A percentile compares a stretch with the other conserved stretches of the same genome.
phyloP scores from a whole-genome alignment of 2,888 invertebrate species.

The Melieria omissa region DNA sequence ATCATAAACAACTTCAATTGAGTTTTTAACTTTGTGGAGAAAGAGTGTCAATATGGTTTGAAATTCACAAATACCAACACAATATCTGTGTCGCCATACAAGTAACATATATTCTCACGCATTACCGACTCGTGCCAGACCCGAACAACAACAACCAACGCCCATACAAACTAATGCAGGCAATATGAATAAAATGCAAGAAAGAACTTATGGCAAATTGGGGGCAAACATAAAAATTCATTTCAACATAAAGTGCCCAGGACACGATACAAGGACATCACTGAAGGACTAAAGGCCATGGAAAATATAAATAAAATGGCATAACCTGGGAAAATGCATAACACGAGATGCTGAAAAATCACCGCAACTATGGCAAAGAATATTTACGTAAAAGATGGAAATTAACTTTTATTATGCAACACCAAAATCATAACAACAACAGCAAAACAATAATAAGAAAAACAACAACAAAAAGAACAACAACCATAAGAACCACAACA shows the following conservation, averaged over 20 bases:
- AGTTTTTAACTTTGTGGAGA: no score
- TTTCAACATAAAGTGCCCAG: neutral
- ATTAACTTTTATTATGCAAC: slow-evolving; percentile 11
- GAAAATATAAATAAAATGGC: no score
- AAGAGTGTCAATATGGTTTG: no score
- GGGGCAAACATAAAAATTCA: neutral
- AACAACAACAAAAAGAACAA: neutral
- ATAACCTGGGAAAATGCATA: no score
- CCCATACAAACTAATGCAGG: neutral
- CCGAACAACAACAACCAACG: neutral
- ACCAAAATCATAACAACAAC: neutral
- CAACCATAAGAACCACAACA: neutral
- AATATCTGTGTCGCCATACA: no score
- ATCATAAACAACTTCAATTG: no score
- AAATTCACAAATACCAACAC: no score
- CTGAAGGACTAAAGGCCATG: no score
- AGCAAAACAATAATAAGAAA: neutral
- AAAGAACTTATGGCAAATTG: neutral
- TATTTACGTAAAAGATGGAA: neutral
- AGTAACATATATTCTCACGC: no score
- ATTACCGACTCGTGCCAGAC: no score
- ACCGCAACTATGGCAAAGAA: neutral
- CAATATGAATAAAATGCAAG: neutral
- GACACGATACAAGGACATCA: no score
- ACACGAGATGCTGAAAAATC: neutral